Evolutionary conservation across 2,797 vertebrate genomes (phyloP).

Genomic region (Micropoecilia bifurca): DNA sequence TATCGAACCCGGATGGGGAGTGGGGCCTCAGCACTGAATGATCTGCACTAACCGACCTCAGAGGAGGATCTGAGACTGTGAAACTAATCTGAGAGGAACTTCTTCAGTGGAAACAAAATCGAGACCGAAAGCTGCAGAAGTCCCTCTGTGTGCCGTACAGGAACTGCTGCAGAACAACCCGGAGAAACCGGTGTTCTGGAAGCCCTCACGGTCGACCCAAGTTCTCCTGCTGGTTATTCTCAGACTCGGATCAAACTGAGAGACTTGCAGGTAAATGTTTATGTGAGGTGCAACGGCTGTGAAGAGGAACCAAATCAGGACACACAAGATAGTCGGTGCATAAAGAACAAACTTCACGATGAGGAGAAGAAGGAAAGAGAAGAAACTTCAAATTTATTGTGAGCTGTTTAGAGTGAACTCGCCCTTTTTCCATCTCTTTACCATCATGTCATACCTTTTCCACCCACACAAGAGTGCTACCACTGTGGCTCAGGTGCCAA

Average conservation of each 20-base stretch:
- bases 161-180: constrained; percentile 49
- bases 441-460: constrained; percentile 44
- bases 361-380: constrained; percentile 38
- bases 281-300: constrained; percentile 40
- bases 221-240: constrained; percentile 38
- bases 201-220: constrained; percentile 42
- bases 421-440: constrained; percentile 39
- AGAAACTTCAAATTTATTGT: constrained; percentile 35
- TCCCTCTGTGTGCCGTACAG: constrained; percentile 41
- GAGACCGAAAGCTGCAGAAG: constrained; percentile 33
- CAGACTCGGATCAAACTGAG: constrained; percentile 24
- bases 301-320: constrained; percentile 57
- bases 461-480: constrained; percentile 68
- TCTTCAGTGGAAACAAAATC: constrained; percentile 53
- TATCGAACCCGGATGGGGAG: constrained; percentile 25
- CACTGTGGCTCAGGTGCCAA: constrained; percentile 73
- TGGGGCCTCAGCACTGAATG: constrained; percentile 47
- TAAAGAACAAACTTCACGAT: constrained; percentile 16
- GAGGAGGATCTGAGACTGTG: constrained; percentile 68
- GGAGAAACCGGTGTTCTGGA: constrained; percentile 41
- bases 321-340: constrained; percentile 20
- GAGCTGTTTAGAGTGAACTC: constrained; percentile 43
- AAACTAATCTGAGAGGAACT: constrained; percentile 63
- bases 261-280: constrained; percentile 39
- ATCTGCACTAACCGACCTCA: constrained; percentile 80